Base-by-base conservation (phyloP, 2,797 vertebrate genomes). In the Anguilla megastoma region DNA sequence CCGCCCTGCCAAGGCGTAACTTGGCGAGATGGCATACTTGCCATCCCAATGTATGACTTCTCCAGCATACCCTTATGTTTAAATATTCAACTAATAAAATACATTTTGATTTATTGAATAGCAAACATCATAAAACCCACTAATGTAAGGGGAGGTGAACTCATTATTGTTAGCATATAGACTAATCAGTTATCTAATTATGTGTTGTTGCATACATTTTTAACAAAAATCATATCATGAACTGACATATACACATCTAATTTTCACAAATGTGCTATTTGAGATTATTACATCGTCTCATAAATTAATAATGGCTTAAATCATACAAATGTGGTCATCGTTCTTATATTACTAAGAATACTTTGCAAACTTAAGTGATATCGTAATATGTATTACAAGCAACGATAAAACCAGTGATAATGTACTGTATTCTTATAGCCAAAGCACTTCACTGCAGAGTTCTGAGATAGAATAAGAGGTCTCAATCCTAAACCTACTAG, bases 401-500 rank as follows among this genome's bases (percentile, higher is more conserved):
- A 79, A 24, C 1, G 4, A 21, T 41, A 45, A 45, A 45, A 79
- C 12, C 36, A 45, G 5, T 14, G 30, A 18, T 76, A 76, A n/a
- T 76, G 14, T 69, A 79, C 21, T 18, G 14, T 79, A 45, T 79
- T 41, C 12, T 41, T 79, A 79, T 41, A 24, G 16, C 14, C 2
- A 14, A 79, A 45, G 74, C 36, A 18, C 12, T 76, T 76, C 30
- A 36, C 5, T 79, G 33, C 2, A 14, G 18, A 71, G 69, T 30
- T 74, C 30, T 16, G 74, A 41, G 41, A 24, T 2, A 82, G 41
- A n/a, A 48, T 50, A 2, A 41, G 18, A 50, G 45, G 10, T 82
- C 18, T n/a, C 79, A 82, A 82, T 82, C 41, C 21, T n/a, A 82
- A 48, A 48, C 45, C 79, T n/a, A 45, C 45, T 82, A 82, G 21